Evolutionary conservation across 2,888 invertebrate species (phyloP).

Genomic region (Plagodis pulveraria): DNA sequence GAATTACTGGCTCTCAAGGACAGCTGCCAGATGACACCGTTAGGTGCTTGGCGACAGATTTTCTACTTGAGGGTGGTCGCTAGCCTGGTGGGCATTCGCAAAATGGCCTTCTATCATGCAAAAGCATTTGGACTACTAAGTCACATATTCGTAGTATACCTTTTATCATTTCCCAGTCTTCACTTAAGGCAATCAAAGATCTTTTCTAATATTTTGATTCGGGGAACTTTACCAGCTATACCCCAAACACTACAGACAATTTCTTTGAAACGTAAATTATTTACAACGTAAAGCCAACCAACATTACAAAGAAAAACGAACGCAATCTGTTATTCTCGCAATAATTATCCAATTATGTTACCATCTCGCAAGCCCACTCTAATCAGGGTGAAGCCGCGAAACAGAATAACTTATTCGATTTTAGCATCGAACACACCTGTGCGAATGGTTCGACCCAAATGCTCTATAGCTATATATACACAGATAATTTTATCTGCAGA

Average conservation of each 20-base stretch:
- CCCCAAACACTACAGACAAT: constrained; percentile 1
- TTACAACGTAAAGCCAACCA: constrained; percentile 16
- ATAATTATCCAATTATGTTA: constrained; percentile 68
- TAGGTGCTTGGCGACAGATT: too few species aligned
- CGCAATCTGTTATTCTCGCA: constrained; percentile 54
- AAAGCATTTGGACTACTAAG: too few species aligned
- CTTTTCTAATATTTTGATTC: too few species aligned
- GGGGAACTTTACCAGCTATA: background rate
- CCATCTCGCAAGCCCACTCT: constrained; percentile 56
- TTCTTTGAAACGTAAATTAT: constrained; percentile 16
- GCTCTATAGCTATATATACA: background rate
- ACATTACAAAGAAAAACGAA: constrained; percentile 42
- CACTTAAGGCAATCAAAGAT: too few species aligned
- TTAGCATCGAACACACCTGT: constrained; percentile 9
- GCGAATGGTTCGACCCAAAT: constrained; percentile 1
- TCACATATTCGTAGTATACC: too few species aligned
- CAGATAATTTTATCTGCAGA: too few species aligned
- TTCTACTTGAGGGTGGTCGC: too few species aligned
- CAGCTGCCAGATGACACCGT: too few species aligned
- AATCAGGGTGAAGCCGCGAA: constrained; percentile 66
- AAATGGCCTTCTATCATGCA: too few species aligned
- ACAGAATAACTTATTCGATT: constrained; percentile 79
- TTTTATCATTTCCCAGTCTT: too few species aligned
- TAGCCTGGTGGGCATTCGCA: too few species aligned
- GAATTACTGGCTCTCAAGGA: too few species aligned